Base-by-base conservation (phyloP, 2,888 invertebrate genomes). In the Reticulitermes lucifugus region DNA sequence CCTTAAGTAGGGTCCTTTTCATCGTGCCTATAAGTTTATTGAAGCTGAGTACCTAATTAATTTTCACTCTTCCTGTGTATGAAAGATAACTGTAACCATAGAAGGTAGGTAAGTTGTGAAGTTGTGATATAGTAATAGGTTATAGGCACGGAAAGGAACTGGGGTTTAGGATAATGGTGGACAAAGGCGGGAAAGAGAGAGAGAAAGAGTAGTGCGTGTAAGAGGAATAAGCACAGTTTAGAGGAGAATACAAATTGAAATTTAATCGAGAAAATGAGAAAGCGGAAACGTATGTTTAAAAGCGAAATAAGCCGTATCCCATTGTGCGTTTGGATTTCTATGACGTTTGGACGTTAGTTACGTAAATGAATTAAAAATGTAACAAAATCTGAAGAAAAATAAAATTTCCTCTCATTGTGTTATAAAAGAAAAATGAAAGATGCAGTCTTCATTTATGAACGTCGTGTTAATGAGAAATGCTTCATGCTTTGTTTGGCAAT, bases 171-270 rank as follows among this genome's bases (percentile, higher is more conserved):
- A 60, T 1, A n/a, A 4, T 6, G 21, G 21, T 18, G 60, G 60
- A 22, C 18, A 18, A 71, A 25, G 25, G 25, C n/a, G 71, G 71
- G n/a, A 12, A 12, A 46, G 46, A 46, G 46, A 46, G 46, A 46
- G 46, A 46, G 9, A 46, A 12, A 46, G 46, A 46, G 2, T 5
- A 4, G 12, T 46, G 12, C 9, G 46, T 46, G 46, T 60, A 60
- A 60, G 60, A 60, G n/a, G 60, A 18, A 60, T 6, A 60, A 6
- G 60, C 60, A 22, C 22, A 21, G 18, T 21, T 1, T 22, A 60
- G 60, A 60, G 60, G 21, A 60, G 60, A 18, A 7, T 71, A 71
- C 71, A 71, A 71, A 71, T 71, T 71, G 71, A 7, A 71, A 71
- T 71, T 71, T 71, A 71, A 71, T 29, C 71, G 71, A 71, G 71